Percentiles rank a stretch among this genome's conserved stretches.
Conservation (phyloP, 2,888 invertebrate genomes). For the Iselma pallidipennis region DNA sequence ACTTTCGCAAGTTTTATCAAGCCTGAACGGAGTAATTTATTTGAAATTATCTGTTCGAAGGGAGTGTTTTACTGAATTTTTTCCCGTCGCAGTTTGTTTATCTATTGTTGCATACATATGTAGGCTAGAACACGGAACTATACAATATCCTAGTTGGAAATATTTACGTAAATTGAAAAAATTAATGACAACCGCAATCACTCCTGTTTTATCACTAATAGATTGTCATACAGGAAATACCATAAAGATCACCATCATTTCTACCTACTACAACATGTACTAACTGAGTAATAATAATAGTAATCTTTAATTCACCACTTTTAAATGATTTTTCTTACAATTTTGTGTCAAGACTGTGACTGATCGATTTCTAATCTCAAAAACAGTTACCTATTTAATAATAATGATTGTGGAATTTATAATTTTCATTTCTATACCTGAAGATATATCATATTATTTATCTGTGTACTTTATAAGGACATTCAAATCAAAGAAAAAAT, state of each 20-base stretch:
- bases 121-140: neutral
- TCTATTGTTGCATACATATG: neutral
- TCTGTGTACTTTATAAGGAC: neutral
- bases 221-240: neutral
- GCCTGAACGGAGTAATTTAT: too few relatives aligned
- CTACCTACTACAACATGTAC: too few relatives aligned
- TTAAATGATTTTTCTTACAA: neutral
- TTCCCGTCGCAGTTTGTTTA: neutral
- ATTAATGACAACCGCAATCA: neutral
- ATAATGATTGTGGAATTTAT: neutral
- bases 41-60: too few relatives aligned
- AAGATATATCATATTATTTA: neutral
- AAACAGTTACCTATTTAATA: neutral
- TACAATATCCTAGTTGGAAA: neutral
- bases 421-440: neutral
- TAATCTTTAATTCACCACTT: neutral
- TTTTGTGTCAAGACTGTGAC: neutral
- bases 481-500: neutral
- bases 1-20: too few relatives aligned
- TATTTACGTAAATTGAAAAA: neutral
- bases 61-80: too few relatives aligned
- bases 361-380: neutral
- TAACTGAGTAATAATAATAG: too few relatives aligned
- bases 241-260: neutral
- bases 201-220: neutral